Conservation (phyloP, 2,888 invertebrate genomes). For the Agrotis ipsilon region DNA sequence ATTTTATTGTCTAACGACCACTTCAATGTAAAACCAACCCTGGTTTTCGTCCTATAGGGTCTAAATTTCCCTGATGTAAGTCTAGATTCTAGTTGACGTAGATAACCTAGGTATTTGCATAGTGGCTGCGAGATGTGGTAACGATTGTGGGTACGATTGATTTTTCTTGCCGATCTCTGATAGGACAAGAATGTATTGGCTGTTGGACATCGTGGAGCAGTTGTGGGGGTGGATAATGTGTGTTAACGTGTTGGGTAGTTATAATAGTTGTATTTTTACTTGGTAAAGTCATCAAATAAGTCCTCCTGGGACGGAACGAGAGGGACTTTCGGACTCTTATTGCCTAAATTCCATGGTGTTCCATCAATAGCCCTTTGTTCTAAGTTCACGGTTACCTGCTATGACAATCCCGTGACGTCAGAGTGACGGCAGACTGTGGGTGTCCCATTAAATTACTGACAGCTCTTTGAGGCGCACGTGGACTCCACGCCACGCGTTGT, state of each 20-base stretch:
- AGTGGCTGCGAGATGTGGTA: constrained; percentile 60
- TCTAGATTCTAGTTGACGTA: constrained; percentile 43
- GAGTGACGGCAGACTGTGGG: too few species aligned
- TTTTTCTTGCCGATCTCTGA: constrained; percentile 46
- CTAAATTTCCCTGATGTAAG: not conserved
- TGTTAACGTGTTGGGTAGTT: constrained; percentile 11
- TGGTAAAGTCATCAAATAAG: too few species aligned
- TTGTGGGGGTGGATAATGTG: constrained; percentile 8
- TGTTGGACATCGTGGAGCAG: constrained; percentile 7
- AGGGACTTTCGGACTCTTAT: too few species aligned
- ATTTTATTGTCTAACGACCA: constrained; percentile 62
- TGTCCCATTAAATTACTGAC: too few species aligned
- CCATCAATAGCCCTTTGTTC: too few species aligned
- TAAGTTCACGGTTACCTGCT: too few species aligned
- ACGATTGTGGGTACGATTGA: constrained; percentile 50
- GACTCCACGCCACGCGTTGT: too few species aligned
- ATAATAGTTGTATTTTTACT: too few species aligned
- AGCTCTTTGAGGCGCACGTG: too few species aligned
- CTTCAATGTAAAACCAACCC: not conserved
- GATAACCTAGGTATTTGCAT: constrained; percentile 66
- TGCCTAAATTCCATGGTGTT: too few species aligned
- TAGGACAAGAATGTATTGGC: constrained; percentile 24
- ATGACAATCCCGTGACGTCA: too few species aligned
- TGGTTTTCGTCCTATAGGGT: fast-evolving
- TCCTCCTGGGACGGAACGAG: too few species aligned